Percentiles rank a stretch among this genome's conserved stretches.
Conservation (phyloP, 2,888 invertebrate species). For the Aproaerema taeniolella region DNA sequence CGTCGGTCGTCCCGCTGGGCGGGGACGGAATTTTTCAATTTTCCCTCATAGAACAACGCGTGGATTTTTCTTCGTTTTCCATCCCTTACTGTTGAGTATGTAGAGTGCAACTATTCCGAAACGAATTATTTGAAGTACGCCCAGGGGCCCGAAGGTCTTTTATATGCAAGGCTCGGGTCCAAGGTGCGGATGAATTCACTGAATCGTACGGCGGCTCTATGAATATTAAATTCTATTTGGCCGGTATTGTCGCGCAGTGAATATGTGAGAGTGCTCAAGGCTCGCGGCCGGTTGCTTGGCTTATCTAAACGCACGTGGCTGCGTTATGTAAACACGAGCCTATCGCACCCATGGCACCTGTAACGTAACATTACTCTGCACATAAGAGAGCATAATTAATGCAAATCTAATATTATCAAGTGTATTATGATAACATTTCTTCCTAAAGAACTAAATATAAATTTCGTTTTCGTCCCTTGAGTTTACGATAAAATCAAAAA, state of each 20-base stretch:
- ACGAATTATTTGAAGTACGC: constrained; percentile 69
- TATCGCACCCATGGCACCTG: no score
- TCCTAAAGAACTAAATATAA: no score
- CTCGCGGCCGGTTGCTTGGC: background rate
- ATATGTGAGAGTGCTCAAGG: constrained; percentile 43
- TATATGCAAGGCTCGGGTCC: constrained; percentile 67
- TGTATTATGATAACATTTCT: no score
- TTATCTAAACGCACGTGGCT: background rate
- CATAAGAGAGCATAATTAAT: no score
- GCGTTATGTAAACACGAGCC: background rate
- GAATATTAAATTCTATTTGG: constrained; percentile 75
- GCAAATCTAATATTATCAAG: no score
- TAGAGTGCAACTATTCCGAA: constrained; percentile 62
- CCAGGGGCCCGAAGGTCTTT: constrained; percentile 65
- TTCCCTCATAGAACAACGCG: constrained; percentile 55
- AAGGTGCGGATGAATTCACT: constrained; percentile 74
- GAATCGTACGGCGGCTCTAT: constrained; percentile 73
- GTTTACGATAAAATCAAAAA: no score
- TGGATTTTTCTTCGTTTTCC: constrained; percentile 47
- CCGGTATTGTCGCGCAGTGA: constrained; percentile 64
- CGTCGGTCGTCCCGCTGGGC: constrained; percentile 45
- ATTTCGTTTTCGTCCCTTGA: no score
- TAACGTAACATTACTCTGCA: no score
- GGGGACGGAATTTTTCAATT: constrained; percentile 63
- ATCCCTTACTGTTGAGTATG: constrained; percentile 52